These are phyloP conservation scores for Delia radicum DNA, from an alignment of 1,140 invertebrate genomes.

Conservation along the genomic window DNA sequence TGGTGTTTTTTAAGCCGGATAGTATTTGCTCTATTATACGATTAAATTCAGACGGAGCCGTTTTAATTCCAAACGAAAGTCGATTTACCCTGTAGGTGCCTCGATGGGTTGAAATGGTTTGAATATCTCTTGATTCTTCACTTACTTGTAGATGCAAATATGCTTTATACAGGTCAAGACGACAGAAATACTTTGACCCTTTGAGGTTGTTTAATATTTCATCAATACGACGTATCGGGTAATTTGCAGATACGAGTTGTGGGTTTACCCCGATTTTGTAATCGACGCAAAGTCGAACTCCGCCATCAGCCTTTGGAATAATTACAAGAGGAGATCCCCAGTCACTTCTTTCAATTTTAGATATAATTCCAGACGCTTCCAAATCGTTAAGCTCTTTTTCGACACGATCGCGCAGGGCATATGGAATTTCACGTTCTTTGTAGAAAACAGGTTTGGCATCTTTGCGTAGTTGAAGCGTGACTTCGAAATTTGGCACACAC, in stretches of 20 bases:
- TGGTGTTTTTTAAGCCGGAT: not conserved
- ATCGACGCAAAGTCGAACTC: not conserved
- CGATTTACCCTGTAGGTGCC: too few relatives aligned
- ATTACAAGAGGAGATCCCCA: not conserved
- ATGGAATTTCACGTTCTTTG: constrained; percentile 11
- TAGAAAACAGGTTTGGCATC: constrained; percentile 1
- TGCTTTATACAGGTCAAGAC: constrained; percentile 27
- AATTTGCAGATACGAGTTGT: not conserved
- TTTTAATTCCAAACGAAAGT: too few relatives aligned
- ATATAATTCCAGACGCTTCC: not conserved
- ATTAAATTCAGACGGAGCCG: not conserved
- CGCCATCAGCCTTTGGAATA: not conserved
- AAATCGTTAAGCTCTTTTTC: constrained; percentile 10
- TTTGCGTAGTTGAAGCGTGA: not conserved
- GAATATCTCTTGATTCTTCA: too few relatives aligned
- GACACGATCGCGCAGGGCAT: not conserved
- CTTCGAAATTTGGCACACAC: not conserved
- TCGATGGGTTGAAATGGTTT: too few relatives aligned
- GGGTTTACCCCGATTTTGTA: constrained; percentile 51
- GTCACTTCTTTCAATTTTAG: not conserved
- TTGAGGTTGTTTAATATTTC: constrained; percentile 44
- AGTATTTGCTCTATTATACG: not conserved
- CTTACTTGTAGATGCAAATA: too few relatives aligned
- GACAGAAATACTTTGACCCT: constrained; percentile 36
- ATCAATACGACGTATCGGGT: too few relatives aligned